Percentiles rank a stretch among this genome's conserved stretches.
Conservation (phyloP, 2,797 vertebrate species). For the Pangasius mekongensis region DNA sequence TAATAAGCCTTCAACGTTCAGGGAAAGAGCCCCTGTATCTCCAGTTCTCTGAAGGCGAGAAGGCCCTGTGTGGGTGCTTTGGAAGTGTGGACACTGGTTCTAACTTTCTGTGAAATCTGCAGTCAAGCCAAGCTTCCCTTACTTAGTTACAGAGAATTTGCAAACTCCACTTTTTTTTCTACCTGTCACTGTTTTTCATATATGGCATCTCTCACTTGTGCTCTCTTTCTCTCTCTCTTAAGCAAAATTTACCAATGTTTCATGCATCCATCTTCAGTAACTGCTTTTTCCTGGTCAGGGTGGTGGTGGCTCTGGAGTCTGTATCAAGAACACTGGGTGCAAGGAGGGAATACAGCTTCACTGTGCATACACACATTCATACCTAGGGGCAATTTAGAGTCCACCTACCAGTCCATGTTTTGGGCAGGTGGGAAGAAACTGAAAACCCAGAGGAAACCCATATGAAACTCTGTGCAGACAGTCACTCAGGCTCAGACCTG, state of each 20-base stretch:
- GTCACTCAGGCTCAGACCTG: neutral
- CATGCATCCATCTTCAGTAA: neutral
- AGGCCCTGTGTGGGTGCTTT: conserved; percentile 16
- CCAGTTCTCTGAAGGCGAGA: neutral
- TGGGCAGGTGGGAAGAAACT: neutral
- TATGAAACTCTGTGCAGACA: neutral
- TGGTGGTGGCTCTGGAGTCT: neutral
- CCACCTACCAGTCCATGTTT: neutral
- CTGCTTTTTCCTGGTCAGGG: neutral
- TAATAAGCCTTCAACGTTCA: neutral
- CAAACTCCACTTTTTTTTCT: neutral
- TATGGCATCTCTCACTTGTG: neutral
- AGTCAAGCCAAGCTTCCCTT: neutral
- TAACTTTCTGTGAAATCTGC: conserved; percentile 9
- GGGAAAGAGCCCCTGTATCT: neutral
- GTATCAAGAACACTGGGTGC: neutral
- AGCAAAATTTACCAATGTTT: neutral
- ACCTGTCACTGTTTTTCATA: neutral
- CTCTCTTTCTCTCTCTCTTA: neutral
- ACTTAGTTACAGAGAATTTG: neutral
- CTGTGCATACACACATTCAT: neutral
- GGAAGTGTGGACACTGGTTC: neutral
- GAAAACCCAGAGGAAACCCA: neutral
- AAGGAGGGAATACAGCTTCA: neutral
- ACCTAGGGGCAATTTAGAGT: neutral